Conservation (phyloP, 2,797 vertebrate species). For the Enteromius fasciolatus region DNA sequence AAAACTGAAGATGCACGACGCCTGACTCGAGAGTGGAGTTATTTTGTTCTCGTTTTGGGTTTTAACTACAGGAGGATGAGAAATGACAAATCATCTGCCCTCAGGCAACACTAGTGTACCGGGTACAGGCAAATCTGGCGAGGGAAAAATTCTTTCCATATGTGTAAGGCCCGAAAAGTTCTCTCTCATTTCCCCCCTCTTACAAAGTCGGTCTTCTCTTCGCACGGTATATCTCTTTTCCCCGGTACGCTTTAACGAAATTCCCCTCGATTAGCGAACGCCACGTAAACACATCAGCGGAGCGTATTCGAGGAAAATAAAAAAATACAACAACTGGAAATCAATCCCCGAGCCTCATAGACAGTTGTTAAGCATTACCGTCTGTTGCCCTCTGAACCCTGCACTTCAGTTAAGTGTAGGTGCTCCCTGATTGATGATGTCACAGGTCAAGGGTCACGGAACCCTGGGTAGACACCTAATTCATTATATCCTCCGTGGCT, state of each 20-base stretch:
- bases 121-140: constrained; percentile 58
- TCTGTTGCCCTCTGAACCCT: constrained; percentile 73
- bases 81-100: constrained; percentile 51
- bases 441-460: constrained; percentile 85
- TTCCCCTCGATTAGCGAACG: constrained; percentile 75
- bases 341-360: constrained; percentile 68
- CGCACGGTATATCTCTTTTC: constrained; percentile 68
- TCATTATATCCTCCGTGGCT: constrained; percentile 94
- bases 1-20: not conserved
- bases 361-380: constrained; percentile 76
- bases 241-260: constrained; percentile 73
- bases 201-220: constrained; percentile 62
- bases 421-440: constrained; percentile 94
- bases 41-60: not conserved
- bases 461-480: constrained; percentile 95
- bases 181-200: constrained; percentile 60
- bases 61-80: constrained; percentile 7
- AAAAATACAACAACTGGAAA: constrained; percentile 84
- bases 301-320: constrained; percentile 69
- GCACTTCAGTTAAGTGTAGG: constrained; percentile 85
- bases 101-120: constrained; percentile 56
- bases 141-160: constrained; percentile 78
- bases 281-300: constrained; percentile 76
- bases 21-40: not conserved
- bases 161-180: constrained; percentile 66